phyloP scores from a whole-genome alignment of 1,140 invertebrate species.

The Bombus cullumanus region DNA sequence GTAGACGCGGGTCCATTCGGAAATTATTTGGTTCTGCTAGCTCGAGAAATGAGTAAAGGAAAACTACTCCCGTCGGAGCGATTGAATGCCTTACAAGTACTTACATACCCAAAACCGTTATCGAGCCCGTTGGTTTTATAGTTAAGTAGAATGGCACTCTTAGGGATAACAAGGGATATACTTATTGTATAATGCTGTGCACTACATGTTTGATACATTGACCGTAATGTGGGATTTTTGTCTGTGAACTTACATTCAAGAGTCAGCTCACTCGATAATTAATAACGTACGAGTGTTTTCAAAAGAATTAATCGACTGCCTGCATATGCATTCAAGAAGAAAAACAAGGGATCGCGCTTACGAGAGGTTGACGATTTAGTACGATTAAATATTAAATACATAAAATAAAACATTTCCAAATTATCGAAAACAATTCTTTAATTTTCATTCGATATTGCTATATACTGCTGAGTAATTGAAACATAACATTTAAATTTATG shows the following conservation, averaged over 20 bases:
- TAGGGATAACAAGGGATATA: not conserved
- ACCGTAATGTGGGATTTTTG: not conserved
- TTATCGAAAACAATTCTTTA: not conserved
- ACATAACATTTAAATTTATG: not conserved
- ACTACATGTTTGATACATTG: not conserved
- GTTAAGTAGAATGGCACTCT: conserved; percentile 13
- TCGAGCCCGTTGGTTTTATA: not conserved
- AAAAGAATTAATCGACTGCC: not conserved
- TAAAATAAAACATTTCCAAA: not conserved
- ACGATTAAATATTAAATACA: not conserved
- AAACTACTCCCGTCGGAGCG: not conserved
- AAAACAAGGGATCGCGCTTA: too few species aligned
- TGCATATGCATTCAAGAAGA: not conserved
- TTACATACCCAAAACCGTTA: conserved; percentile 15
- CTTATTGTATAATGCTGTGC: too few species aligned
- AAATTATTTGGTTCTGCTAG: conserved; percentile 15
- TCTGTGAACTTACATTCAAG: not conserved
- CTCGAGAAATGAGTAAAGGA: conserved; percentile 5
- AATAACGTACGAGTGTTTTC: not conserved
- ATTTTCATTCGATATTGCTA: not conserved
- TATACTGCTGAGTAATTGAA: not conserved
- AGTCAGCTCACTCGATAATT: not conserved
- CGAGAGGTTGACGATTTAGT: not conserved
- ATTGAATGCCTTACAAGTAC: conserved; percentile 21
- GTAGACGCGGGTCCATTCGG: not conserved